Conservation (phyloP, 2,888 invertebrate genomes). For the Embidobia sp. region DNA sequence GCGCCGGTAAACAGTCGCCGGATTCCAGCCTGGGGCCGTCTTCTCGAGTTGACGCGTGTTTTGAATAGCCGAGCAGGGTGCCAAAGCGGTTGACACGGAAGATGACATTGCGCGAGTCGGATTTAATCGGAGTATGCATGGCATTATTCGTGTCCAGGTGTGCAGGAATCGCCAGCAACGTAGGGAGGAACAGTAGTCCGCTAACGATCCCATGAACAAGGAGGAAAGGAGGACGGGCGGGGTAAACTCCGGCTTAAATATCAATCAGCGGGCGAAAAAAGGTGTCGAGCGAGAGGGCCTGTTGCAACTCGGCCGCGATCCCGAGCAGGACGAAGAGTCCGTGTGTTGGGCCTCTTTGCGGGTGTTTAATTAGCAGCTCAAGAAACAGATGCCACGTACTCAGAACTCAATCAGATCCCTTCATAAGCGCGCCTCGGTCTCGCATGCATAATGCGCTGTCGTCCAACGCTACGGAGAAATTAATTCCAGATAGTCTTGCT, state of each 20-base stretch:
- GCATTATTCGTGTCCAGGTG: constrained; percentile 71
- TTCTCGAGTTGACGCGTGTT: no score
- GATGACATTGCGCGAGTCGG: constrained; percentile 66
- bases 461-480: constrained; percentile 67
- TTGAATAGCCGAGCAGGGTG: no score
- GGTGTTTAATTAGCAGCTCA: constrained; percentile 81
- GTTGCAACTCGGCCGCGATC: constrained; percentile 4
- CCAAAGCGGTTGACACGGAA: constrained; percentile 14
- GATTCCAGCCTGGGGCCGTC: no score
- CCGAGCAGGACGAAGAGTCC: constrained; percentile 51
- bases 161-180: constrained; percentile 73
- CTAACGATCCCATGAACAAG: constrained; percentile 76
- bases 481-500: constrained; percentile 71
- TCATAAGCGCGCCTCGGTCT: constrained; percentile 76
- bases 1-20: no score
- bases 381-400: constrained; percentile 80
- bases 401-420: constrained; percentile 81
- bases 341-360: constrained; percentile 73
- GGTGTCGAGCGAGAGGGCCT: constrained; percentile 63
- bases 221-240: constrained; percentile 68
- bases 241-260: constrained; percentile 77
- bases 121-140: constrained; percentile 72
- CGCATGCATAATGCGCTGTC: constrained; percentile 79
- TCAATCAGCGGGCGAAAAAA: constrained; percentile 75
- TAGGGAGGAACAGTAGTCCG: constrained; percentile 71